Conservation (phyloP, 2,888 invertebrate genomes). For the Mactromeris polynyma region DNA sequence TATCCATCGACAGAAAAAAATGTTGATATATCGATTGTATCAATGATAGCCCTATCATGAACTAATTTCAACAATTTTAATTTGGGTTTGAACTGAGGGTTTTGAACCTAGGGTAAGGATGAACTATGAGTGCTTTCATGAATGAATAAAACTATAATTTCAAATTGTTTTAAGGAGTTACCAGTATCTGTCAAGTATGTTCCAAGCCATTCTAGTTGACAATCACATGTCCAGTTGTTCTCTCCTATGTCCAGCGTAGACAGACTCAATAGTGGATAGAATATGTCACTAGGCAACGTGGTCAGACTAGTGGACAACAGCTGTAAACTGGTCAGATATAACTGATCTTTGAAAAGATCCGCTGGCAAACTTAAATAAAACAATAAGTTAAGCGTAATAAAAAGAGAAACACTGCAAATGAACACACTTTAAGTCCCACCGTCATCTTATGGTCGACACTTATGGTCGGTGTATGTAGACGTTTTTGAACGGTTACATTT, state of each 20-base stretch:
- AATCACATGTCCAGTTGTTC: slow-evolving; percentile 51
- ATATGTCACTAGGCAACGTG: slow-evolving; percentile 44
- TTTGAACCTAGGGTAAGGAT: not conserved
- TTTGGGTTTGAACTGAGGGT: not conserved
- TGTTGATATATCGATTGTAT: no score
- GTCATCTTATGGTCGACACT: no score
- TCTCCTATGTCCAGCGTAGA: slow-evolving; percentile 27
- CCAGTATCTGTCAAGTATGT: slow-evolving; percentile 32
- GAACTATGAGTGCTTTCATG: not conserved
- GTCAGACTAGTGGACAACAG: slow-evolving; percentile 27
- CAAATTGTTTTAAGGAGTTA: not conserved
- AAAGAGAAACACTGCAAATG: no score
- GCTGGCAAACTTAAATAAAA: slow-evolving; percentile 38
- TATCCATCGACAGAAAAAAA: no score
- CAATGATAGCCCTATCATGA: no score
- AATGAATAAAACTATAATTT: not conserved
- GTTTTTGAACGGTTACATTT: no score
- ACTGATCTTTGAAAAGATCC: slow-evolving; percentile 46
- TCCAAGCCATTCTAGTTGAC: slow-evolving; percentile 49
- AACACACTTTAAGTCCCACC: no score
- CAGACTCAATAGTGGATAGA: slow-evolving; percentile 48
- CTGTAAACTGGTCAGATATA: slow-evolving; percentile 19
- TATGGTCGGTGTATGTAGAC: no score
- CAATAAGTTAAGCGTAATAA: no score
- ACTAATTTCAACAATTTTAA: not conserved